Conservation (phyloP, 2,797 vertebrate genomes). For the Acestrorhynchus altus region DNA sequence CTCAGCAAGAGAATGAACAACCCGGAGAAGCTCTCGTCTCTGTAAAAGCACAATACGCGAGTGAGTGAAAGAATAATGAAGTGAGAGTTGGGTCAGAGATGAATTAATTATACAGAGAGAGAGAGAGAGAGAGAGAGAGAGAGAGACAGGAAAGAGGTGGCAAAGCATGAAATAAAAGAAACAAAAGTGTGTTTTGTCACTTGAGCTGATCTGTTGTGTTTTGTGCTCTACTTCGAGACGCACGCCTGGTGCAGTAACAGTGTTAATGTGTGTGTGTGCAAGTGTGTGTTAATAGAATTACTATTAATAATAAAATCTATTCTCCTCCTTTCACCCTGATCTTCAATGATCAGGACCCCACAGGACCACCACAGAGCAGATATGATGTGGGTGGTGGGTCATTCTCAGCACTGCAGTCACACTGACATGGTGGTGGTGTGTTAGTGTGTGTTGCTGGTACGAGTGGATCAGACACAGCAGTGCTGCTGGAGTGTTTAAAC, state of each 20-base stretch:
- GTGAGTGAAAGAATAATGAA: background rate
- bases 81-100: background rate
- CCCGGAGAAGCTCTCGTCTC: background rate
- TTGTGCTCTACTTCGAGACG: background rate
- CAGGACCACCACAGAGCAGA: too few species aligned
- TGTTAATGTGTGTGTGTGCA: background rate
- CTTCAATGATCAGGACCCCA: too few species aligned
- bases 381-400: too few species aligned
- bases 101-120: slow-evolving; percentile 12
- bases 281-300: too few species aligned
- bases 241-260: background rate
- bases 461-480: too few species aligned
- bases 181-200: background rate
- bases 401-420: too few species aligned
- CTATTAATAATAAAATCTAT: too few species aligned
- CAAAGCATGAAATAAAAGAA: background rate
- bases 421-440: too few species aligned
- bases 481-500: too few species aligned
- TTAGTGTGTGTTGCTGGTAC: too few species aligned
- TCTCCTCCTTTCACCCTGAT: too few species aligned
- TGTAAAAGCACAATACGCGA: background rate
- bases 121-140: background rate
- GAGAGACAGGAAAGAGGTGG: background rate
- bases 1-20: background rate
- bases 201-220: background rate